Percentiles rank a stretch among this genome's conserved stretches.
phyloP scores from a whole-genome alignment of 2,797 vertebrate genomes.

The Euthynnus affinis region DNA sequence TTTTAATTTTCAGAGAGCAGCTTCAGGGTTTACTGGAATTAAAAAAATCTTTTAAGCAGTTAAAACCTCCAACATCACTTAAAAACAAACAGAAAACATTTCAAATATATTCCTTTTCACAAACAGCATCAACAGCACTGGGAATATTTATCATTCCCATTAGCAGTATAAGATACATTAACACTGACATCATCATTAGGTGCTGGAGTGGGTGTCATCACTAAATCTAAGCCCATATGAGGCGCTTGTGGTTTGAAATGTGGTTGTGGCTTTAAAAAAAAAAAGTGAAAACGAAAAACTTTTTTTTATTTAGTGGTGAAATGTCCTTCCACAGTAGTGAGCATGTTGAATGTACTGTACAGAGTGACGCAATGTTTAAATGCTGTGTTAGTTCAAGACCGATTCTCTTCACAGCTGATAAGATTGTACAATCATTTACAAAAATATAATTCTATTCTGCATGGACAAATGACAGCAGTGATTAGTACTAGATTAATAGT shows the following conservation, averaged over 20 bases:
- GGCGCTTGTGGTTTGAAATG: constrained; percentile 37
- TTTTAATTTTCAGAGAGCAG: constrained; percentile 50
- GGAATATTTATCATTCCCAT: constrained; percentile 26
- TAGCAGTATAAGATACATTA: constrained; percentile 49
- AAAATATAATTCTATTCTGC: constrained; percentile 87
- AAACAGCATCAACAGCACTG: constrained; percentile 53
- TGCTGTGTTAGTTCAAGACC: constrained; percentile 36
- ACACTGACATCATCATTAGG: constrained; percentile 76
- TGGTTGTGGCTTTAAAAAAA: constrained; percentile 12
- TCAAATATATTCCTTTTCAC: constrained; percentile 50
- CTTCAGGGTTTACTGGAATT: constrained; percentile 33
- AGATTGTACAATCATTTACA: constrained; percentile 80
- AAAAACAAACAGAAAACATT: constrained; percentile 43
- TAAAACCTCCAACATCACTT: constrained; percentile 9
- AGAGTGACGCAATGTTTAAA: constrained; percentile 41
- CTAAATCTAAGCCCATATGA: constrained; percentile 29
- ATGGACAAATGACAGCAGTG: constrained; percentile 75
- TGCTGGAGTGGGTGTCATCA: constrained; percentile 52
- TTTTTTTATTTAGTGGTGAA: constrained; percentile 24
- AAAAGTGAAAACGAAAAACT: neutral
- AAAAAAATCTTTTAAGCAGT: constrained; percentile 26
- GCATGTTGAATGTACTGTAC: constrained; percentile 37
- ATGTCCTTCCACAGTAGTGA: constrained; percentile 22
- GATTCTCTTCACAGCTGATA: constrained; percentile 62
- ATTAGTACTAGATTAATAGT: constrained; percentile 65